Evolutionary conservation across 2,888 invertebrate species (phyloP), one percentile per base, ranked within the genome.

Genomic region (Drosophila affinis): DNA sequence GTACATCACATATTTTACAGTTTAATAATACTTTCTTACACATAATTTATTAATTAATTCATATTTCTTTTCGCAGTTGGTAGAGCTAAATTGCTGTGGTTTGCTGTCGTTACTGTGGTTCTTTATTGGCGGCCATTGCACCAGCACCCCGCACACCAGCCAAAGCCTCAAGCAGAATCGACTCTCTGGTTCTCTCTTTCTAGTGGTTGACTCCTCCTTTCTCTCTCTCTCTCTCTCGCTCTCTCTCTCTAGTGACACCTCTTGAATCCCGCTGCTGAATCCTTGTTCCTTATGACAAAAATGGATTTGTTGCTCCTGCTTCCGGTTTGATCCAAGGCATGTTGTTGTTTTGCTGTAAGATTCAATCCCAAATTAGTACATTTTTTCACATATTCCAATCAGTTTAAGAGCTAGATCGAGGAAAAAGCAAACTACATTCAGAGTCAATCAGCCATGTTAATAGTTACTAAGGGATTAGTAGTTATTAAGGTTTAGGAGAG

Each of bases 251-350:
- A 17, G 47, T 57, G 39, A 7, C 39, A 39, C 39, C 2, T 39
- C 39, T 39, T n/a, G n/a, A 39, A 39, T 39, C 39, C 3, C 65
- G 62, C 60, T 65, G 45, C n/a, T 59, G 39, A 18, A 14, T 67
- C 24, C 27, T 12, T 9, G 24, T 24, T 67, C 45, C 62, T 90
- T 91, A 92, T 81, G 92, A 92, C 87, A 92, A 90, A 91, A 92
- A 92, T 85, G 92, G 92, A 90, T 92, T 92, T 78, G 91, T 92
- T 86, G 92, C 90, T 77, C 90, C 78, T 86, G 91, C 91, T 89
- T 92, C 92, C 72, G 92, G 91, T 79, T 92, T 91, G 45, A 92
- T 87, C 92, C 92, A 92, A 85, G 92, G 91, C 90, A 91, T 90
- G 71, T 91, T 90, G 79, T 91, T 91, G 67, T 91, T 90, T 78